Evolutionary conservation across 2,113 vertebrate species (phyloP).

Genomic region (Lichenostomus cassidix): DNA sequence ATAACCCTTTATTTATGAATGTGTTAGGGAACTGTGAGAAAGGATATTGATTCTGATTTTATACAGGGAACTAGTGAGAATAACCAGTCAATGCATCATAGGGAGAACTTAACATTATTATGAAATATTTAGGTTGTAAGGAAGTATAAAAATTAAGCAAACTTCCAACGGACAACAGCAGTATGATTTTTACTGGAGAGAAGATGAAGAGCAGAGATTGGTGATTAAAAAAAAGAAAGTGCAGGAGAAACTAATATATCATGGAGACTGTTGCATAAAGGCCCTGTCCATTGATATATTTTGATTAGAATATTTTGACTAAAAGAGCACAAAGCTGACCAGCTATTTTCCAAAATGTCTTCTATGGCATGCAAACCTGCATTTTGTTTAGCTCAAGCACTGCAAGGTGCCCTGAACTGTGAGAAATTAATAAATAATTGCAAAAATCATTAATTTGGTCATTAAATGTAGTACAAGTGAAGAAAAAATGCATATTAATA

Average conservation of each 20-base stretch:
- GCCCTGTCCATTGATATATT: background rate
- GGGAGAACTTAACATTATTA: background rate
- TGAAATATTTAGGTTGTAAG: background rate
- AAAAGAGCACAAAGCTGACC: background rate
- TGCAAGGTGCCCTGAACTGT: background rate
- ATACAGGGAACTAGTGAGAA: background rate
- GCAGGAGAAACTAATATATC: background rate
- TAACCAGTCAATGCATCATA: background rate
- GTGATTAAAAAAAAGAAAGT: background rate
- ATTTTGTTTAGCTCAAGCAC: background rate
- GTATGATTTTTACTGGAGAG: background rate
- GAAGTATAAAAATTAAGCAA: background rate
- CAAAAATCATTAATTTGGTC: background rate
- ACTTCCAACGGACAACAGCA: background rate
- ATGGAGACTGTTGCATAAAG: background rate
- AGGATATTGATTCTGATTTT: conserved; percentile 16
- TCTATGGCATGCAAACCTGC: background rate
- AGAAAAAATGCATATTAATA: background rate
- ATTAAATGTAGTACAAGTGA: background rate
- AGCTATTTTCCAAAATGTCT: background rate
- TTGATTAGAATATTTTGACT: background rate
- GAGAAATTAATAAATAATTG: background rate
- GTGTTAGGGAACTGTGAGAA: conserved; percentile 5
- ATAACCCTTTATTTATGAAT: conserved; percentile 5
- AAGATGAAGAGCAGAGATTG: background rate